Base-by-base conservation (phyloP, 2,888 invertebrate genomes). In the Lycophotia porphyrea region DNA sequence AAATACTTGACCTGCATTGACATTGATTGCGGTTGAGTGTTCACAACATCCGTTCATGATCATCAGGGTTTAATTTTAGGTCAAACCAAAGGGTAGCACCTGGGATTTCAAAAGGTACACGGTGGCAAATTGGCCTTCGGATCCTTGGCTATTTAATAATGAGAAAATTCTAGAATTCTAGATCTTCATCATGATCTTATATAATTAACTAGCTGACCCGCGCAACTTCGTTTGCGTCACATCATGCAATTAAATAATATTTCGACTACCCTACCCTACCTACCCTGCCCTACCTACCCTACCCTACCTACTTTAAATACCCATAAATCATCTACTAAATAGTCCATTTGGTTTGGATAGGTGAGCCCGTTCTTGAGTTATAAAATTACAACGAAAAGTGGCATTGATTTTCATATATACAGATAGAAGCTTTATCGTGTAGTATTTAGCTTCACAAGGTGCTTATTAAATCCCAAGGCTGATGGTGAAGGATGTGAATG, bases 401-500 rank as follows among this genome's bases (percentile, higher is more conserved):
- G n/a, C n/a, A n/a, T n/a, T n/a, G n/a, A n/a, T n/a, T n/a, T n/a
- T n/a, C n/a, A n/a, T n/a, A n/a, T n/a, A n/a, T n/a, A n/a, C n/a
- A n/a, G n/a, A n/a, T n/a, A 15, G 4, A 72, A 77, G 82, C 44
- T 71, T 65, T 55, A 71, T 47, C 67, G 31, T 49, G 82, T 63
- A 67, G n/a, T 60, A 72, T 85, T 74, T 67, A 78, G 55, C n/a
- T 55, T 44, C 80, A 80, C 63, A 63, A 67, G 74, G 52, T 66
- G 47, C 60, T 65, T 74, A 82, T 74, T 75, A 72, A 85, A 74
- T 47, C 67, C 47, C 76, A 82, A 87, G 81, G 85, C 63, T 80
- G 49, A 27, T 36, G 55, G 49, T 65, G 73, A 79, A 87, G 87
- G 87, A 88, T 84, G 73, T 79, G 44, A 76, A 70, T 84, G 80